Percentiles rank a stretch among this genome's conserved stretches.
Conservation (phyloP, 2,797 vertebrate species). For the Centropyge bicolor region DNA sequence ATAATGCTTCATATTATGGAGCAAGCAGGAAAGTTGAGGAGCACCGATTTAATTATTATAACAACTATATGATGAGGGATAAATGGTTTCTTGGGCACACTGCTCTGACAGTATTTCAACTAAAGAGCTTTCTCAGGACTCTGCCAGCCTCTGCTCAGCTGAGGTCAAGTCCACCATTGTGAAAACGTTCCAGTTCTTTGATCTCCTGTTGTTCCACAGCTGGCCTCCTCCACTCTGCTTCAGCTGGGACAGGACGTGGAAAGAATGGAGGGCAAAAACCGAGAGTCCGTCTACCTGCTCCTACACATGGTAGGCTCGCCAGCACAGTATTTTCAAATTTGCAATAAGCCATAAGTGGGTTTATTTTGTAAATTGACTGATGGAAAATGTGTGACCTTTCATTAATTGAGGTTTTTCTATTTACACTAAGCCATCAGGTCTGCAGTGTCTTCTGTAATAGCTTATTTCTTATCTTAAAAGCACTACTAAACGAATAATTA, state of each 20-base stretch:
- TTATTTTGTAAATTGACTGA: conserved; percentile 14
- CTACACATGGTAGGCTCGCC: conserved; percentile 88
- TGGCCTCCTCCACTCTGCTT: conserved; percentile 92
- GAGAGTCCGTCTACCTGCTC: conserved; percentile 93
- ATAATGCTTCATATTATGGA: neutral
- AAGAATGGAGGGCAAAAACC: conserved; percentile 87
- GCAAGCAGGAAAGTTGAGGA: neutral
- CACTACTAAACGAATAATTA: conserved; percentile 15
- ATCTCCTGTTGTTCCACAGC: conserved; percentile 75
- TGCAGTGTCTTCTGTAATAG: conserved; percentile 16
- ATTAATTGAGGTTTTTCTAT: conserved; percentile 31
- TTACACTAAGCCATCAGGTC: conserved; percentile 20
- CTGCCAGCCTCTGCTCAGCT: conserved; percentile 40
- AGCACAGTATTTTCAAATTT: neutral
- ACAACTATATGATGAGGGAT: neutral
- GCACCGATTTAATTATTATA: neutral
- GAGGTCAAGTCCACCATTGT: conserved; percentile 34
- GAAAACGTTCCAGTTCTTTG: conserved; percentile 51
- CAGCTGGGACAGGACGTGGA: conserved; percentile 93
- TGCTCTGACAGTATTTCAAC: conserved; percentile 15
- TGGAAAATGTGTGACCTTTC: neutral
- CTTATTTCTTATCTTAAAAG: conserved; percentile 33
- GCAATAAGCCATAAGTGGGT: conserved; percentile 1
- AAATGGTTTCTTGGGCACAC: conserved; percentile 17
- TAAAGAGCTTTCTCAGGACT: conserved; percentile 58